Evolutionary conservation across 2,888 invertebrate species (phyloP).

Genomic region (Hemaris fuciformis): DNA sequence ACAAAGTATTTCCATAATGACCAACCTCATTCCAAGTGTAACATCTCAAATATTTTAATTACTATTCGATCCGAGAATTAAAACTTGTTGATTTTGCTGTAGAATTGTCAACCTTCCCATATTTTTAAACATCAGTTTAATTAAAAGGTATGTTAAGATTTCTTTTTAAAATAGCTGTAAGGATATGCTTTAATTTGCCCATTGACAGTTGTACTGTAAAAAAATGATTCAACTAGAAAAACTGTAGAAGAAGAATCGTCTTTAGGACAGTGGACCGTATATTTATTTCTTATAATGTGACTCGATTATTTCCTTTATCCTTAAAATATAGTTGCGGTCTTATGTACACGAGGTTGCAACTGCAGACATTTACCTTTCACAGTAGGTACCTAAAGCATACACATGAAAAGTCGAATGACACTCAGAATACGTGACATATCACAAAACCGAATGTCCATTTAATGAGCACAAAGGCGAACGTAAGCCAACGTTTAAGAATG

Average conservation of each 20-base stretch:
- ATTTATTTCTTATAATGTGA: too few relatives aligned
- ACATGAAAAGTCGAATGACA: constrained; percentile 29
- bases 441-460: constrained; percentile 69
- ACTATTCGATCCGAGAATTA: neutral
- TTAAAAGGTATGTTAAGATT: neutral
- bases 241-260: too few relatives aligned
- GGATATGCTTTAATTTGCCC: too few relatives aligned
- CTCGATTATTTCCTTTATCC: too few relatives aligned
- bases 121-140: neutral
- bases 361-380: constrained; percentile 32
- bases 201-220: too few relatives aligned
- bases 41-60: neutral
- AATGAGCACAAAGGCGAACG: constrained; percentile 54
- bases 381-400: constrained; percentile 36
- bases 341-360: too few relatives aligned
- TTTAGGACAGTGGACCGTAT: too few relatives aligned
- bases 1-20: neutral
- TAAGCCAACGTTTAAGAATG: constrained; percentile 73
- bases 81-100: neutral
- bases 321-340: too few relatives aligned
- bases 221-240: too few relatives aligned
- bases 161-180: neutral
- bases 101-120: neutral
- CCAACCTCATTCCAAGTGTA: neutral
- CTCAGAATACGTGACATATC: constrained; percentile 69